Base-by-base conservation (phyloP, 2,797 vertebrate genomes). In the Microchirus variegatus region DNA sequence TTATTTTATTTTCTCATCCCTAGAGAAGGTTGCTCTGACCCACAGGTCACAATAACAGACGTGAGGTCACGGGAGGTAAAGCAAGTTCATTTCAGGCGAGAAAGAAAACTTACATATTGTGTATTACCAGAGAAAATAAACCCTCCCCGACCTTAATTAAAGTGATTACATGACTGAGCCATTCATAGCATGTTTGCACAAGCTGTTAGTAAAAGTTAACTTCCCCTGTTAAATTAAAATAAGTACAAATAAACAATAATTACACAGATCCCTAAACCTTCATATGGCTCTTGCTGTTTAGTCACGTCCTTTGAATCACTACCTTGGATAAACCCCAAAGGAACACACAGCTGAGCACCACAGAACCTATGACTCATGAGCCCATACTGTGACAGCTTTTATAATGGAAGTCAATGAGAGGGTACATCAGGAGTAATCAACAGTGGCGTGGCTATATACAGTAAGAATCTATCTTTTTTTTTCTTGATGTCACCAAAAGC, bases 221-320 rank as follows among this genome's bases (percentile, higher is more conserved):
- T 88, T 84, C 72, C 89, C 87, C 85, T 55, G 75, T 91, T 90
- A 86, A 90, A 86, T 89, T 69, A 91, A 93, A 93, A 92, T 93
- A 93, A 89, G 85, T 84, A 81, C 91, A 92, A 93, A 93, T 91
- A 92, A 93, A 87, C 88, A 83, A 75, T 90, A 91, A 91, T 93
- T 91, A 92, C 78, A 91, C 53, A 31, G 72, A 79, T 80, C 80
- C 71, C 61, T 17, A 87, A 75, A 78, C 81, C 71, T 85, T 76
- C 86, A 85, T 74, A 80, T 83, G 83, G 80, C 80, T 62, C 70
- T 56, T 63, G 63, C 78, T 87, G 86, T 87, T 89, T 89, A 90
- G 86, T 93, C 90, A 78, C 69, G 75, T 83, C 87, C 82, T 77
- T 86, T 36, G 80, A 92, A 91, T 91, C 88, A 92, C 89, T 88